Percentiles rank a stretch among this genome's conserved stretches.
phyloP scores from a whole-genome alignment of 2,888 invertebrate species.

The Watsonalla binaria region DNA sequence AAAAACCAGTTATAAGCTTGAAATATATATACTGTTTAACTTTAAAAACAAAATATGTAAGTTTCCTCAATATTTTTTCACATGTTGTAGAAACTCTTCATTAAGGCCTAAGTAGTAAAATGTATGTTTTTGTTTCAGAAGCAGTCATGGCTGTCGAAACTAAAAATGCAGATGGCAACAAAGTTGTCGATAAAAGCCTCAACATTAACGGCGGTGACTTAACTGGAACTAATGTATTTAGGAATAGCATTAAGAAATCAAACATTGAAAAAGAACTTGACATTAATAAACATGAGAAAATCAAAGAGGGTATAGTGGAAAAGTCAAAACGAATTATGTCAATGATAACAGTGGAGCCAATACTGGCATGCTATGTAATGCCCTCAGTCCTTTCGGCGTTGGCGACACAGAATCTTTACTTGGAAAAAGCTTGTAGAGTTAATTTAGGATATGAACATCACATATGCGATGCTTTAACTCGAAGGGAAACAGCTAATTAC shows the following conservation, averaged over 20 bases:
- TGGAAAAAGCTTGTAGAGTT: slow-evolving; percentile 92
- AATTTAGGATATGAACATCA: slow-evolving; percentile 85
- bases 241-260: slow-evolving; percentile 49
- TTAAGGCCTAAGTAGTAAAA: background rate
- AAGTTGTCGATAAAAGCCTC: slow-evolving; percentile 42
- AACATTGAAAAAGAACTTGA: slow-evolving; percentile 38
- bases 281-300: slow-evolving; percentile 37
- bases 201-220: slow-evolving; percentile 52
- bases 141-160: slow-evolving; percentile 49
- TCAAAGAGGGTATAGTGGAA: slow-evolving; percentile 60
- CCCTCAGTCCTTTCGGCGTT: slow-evolving; percentile 82
- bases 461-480: slow-evolving; percentile 87
- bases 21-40: no score
- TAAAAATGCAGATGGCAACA: slow-evolving; percentile 46
- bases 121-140: slow-evolving; percentile 43
- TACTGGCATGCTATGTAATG: slow-evolving; percentile 85
- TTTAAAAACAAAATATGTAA: no score
- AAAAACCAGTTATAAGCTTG: no score
- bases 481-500: slow-evolving; percentile 82
- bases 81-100: no score
- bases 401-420: slow-evolving; percentile 90
- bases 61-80: no score
- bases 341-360: slow-evolving; percentile 87
- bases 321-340: slow-evolving; percentile 78
- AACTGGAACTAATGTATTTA: slow-evolving; percentile 53